Base-by-base conservation (phyloP, 2,113 vertebrate genomes). In the Scomber japonicus region DNA sequence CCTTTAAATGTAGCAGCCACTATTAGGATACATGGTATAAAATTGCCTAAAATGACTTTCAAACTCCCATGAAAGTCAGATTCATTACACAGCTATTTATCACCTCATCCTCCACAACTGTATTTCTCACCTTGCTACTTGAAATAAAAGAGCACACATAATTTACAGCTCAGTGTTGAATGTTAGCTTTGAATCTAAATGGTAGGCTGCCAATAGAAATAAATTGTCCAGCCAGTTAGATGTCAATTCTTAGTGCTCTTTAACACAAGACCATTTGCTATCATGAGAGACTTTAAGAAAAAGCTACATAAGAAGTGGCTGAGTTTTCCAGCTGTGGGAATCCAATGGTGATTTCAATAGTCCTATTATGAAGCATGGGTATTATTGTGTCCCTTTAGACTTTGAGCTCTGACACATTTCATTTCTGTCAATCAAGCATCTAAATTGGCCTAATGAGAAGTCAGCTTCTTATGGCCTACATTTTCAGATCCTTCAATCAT, bases 401-500 rank as follows among this genome's bases (percentile, higher is more conserved):
- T 60, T 69, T 13, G 35, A 73, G 15, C 44, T 48, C 48, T 24
- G 16, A 7, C 30, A 69, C 15, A 30, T 4, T 40, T 40, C 2
- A 31, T 53, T 45, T 45, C 54, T 71, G 77, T 44, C 45, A 71
- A 35, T 80, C 55, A 40, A 48, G 40, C 24, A 54, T 70, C 24
- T 48, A 11, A 19, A 66, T 61, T 19, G 35, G 40, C 24, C 59
- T 66, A 54, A 67, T 68, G 62, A 71, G 45, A 74, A 46, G 13
- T 61, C 13, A 51, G 44, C 8, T 11, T 66, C 35, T 40, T 19
- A 54, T 67, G 19, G 46, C 70, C 61, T 50, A 51, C 9, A 51
- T 40, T 80, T 68, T 75, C 14, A 75, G 51, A 55, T 59, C 49
- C 40, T 64, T 16, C 17, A 60, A 45, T 61, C 30, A 62, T 61